Percentiles rank a stretch among this genome's conserved stretches.
These are phyloP conservation scores for Mythimna ferrago DNA, from an alignment of 2,888 invertebrate genomes.

Conservation along the genomic window DNA sequence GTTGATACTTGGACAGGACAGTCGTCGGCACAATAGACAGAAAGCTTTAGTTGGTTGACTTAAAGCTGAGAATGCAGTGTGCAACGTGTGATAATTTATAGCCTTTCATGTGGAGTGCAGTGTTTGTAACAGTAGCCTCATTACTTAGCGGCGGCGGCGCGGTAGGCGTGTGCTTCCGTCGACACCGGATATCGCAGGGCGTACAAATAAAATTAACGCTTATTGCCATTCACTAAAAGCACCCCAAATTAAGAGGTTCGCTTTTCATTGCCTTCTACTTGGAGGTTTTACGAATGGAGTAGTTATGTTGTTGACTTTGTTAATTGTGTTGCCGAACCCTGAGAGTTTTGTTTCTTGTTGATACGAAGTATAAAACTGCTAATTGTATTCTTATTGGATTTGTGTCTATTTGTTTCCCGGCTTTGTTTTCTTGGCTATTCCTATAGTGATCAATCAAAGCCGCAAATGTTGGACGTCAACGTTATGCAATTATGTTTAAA, in stretches of 20 bases:
- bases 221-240: slow-evolving; percentile 79
- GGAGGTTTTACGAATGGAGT: slow-evolving; percentile 57
- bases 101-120: slow-evolving; percentile 74
- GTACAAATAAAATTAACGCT: slow-evolving; percentile 88
- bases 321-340: slow-evolving; percentile 60
- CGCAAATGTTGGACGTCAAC: slow-evolving; percentile 9
- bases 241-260: slow-evolving; percentile 72
- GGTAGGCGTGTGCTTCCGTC: slow-evolving; percentile 87
- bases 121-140: slow-evolving; percentile 85
- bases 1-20: slow-evolving; percentile 43
- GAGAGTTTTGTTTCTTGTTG: slow-evolving; percentile 62
- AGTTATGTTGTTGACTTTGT: slow-evolving; percentile 61
- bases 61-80: slow-evolving; percentile 68
- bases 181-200: slow-evolving; percentile 85
- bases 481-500: slow-evolving; percentile 16
- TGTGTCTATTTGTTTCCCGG: slow-evolving; percentile 25
- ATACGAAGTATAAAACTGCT: slow-evolving; percentile 57
- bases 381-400: slow-evolving; percentile 53
- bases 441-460: slow-evolving; percentile 28
- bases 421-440: slow-evolving; percentile 26
- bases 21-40: slow-evolving; percentile 11
- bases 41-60: slow-evolving; percentile 48
- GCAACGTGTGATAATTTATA: slow-evolving; percentile 66
- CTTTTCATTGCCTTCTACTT: slow-evolving; percentile 66
- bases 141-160: slow-evolving; percentile 84